Conservation (phyloP, 2,113 vertebrate species). For the Axis porcinus region DNA sequence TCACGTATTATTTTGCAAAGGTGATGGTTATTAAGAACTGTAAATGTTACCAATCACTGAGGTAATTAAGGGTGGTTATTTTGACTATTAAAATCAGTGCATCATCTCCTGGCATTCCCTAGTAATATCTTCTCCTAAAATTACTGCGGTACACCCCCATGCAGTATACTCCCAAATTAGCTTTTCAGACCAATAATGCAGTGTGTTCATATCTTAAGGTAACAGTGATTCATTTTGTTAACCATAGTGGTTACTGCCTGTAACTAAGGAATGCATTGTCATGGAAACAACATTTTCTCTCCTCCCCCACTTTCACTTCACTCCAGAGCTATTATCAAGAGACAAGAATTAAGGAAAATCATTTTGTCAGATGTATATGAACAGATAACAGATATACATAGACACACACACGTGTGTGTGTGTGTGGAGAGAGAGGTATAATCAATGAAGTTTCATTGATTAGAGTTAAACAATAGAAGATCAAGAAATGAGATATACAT, state of each 20-base stretch:
- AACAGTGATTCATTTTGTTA: constrained; percentile 81
- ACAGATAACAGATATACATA: neutral
- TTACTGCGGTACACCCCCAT: constrained; percentile 64
- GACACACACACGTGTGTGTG: neutral
- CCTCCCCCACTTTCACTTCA: constrained; percentile 69
- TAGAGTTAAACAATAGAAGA: constrained; percentile 32
- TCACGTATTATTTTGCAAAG: constrained; percentile 45
- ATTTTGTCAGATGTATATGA: neutral
- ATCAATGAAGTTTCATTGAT: constrained; percentile 47
- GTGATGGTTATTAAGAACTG: constrained; percentile 55
- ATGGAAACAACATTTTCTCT: constrained; percentile 78
- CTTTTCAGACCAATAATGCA: constrained; percentile 66
- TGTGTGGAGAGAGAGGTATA: neutral
- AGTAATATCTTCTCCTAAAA: constrained; percentile 73
- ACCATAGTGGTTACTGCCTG: constrained; percentile 77
- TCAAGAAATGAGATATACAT: constrained; percentile 64
- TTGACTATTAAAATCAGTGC: constrained; percentile 54
- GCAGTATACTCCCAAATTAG: constrained; percentile 59
- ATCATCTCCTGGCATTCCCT: constrained; percentile 61
- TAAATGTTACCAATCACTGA: constrained; percentile 43
- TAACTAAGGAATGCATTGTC: constrained; percentile 81
- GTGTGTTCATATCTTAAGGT: constrained; percentile 75
- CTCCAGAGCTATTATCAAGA: constrained; percentile 69
- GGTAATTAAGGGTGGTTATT: constrained; percentile 58
- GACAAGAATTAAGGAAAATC: constrained; percentile 71